Evolutionary conservation across 2,113 vertebrate genomes (phyloP), one percentile per base, ranked within the genome.

Genomic region (Lamprologus tigripictilis): DNA sequence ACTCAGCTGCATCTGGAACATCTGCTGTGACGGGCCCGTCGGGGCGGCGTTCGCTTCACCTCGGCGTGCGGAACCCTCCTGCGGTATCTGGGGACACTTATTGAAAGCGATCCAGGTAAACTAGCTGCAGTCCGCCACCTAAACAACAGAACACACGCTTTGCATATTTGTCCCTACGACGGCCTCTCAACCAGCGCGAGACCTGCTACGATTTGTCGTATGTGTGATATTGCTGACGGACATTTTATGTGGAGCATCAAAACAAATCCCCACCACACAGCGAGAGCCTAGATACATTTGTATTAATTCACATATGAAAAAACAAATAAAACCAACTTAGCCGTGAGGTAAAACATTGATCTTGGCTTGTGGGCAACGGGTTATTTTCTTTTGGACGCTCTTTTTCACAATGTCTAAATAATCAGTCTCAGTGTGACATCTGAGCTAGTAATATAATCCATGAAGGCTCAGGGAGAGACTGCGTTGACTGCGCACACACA

Each of bases 1-100:
- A 93, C 94, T 92, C 81, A 4, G 73, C 91, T 82, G 90, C 94
- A 95, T 95, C 90, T 95, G 94, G 94, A 95, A 94, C 94, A 93
- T 95, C 91, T 96, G 95, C 89, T 89, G 84, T 91, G 95, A 96
- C 94, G 90, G 91, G 92, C 84, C 88, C 7, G 87, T 90, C 78
- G 76, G 53, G 79, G 84, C 12, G 47, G 86, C 35, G 26, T 86
- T 86, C 19, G 13, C 80, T 81, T 84, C 90, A 91, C 86, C 86
- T 89, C 35, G 63, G 90, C 82, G 68, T 86, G 82, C 28, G 4
- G 79, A 37, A 49, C 66, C 40, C 83, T 21, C 49, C 81, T 37
- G 80, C 53, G 13, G 42, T 73, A 89, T 92, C 89, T 81, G 82
- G 85, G 91, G 90, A 93, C 81, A 76, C 58, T 84, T 93, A 86